Evolutionary conservation across 92 coral and sea anemone genomes (phyloP).

Genomic region (Meandrina meandrites): DNA sequence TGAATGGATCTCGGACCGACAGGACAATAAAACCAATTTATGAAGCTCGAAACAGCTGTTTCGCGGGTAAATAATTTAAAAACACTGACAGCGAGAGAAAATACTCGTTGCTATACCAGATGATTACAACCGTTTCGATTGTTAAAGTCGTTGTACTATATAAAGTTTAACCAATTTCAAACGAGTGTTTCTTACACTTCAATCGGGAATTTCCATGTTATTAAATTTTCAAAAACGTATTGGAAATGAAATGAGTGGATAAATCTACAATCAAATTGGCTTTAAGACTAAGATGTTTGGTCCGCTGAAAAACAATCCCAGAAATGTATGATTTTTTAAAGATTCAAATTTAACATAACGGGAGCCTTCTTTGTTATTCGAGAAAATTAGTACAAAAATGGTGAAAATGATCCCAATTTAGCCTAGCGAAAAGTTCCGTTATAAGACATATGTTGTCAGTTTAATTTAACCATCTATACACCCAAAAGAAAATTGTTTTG

Average conservation of each 20-base stretch:
- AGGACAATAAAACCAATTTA: conserved; percentile 40
- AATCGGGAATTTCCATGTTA: not conserved
- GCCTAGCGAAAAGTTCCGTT: not conserved
- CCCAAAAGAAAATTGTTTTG: not conserved
- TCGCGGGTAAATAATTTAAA: conserved; percentile 31
- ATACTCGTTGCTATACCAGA: not conserved
- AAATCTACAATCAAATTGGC: not conserved
- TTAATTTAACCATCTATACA: not conserved
- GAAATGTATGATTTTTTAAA: not conserved
- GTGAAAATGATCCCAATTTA: not conserved
- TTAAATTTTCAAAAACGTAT: not conserved
- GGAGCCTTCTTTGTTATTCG: not conserved
- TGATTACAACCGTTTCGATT: conserved; percentile 3
- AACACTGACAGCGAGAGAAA: conserved; percentile 15
- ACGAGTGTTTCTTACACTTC: not conserved
- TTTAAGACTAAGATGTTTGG: not conserved
- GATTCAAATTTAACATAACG: not conserved
- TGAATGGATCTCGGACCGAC: conserved; percentile 35
- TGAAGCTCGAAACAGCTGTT: conserved; percentile 47
- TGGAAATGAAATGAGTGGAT: not conserved
- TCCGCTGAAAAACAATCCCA: not conserved
- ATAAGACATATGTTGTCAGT: not conserved
- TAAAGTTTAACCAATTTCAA: not conserved
- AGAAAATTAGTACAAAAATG: not conserved
- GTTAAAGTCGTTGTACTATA: not conserved